Evolutionary conservation across 1,140 invertebrate genomes (phyloP), one percentile per base, ranked within the genome.

Genomic region (Scaptomyza pallida): DNA sequence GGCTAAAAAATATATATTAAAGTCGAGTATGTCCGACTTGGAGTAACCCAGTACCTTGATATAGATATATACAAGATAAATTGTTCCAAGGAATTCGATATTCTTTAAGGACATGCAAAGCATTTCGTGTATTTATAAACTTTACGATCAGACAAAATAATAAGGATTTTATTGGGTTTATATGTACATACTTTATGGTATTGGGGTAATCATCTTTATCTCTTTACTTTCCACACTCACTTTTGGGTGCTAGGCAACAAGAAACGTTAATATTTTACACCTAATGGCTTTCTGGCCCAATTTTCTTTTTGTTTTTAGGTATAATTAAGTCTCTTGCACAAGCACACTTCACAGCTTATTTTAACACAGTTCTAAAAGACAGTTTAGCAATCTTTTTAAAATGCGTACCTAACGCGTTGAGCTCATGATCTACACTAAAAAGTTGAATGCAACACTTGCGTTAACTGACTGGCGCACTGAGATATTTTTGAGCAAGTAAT

Each of bases 401-500:
- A 59, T 65, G 59, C 57, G 54, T 65, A 47, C 77, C 65, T 45
- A 65, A 40, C 69, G 65, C 69, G 64, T 65, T 81, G 65, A 75
- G 63, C 52, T 62, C 73, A 47, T 70, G 47, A 50, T 43, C 62
- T 73, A 77, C 54, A 86, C 82, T 85, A 71, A 85, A 72, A 44
- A 61, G 43, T 59, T 70, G 41, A 52, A 60, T 57, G 43, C 48
- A 59, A 79, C 51, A 77, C 65, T 56, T 64, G 40, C 48, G 33
- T 52, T 16, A 30, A 64, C 33, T 50, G 52, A 55, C 40, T 45
- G 40, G 56, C 33, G 54, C 69, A 47, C 55, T 51, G 43, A 52
- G 59, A 67, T 88, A 86, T 81, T 78, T 88, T 74, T 54, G 77
- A 68, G 70, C 52, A 67, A 68, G 57, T 68, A 71, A 80, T 51